Evolutionary conservation across 2,113 vertebrate species (phyloP), one percentile per base, ranked within the genome.

Genomic region (Podilymbus podiceps): DNA sequence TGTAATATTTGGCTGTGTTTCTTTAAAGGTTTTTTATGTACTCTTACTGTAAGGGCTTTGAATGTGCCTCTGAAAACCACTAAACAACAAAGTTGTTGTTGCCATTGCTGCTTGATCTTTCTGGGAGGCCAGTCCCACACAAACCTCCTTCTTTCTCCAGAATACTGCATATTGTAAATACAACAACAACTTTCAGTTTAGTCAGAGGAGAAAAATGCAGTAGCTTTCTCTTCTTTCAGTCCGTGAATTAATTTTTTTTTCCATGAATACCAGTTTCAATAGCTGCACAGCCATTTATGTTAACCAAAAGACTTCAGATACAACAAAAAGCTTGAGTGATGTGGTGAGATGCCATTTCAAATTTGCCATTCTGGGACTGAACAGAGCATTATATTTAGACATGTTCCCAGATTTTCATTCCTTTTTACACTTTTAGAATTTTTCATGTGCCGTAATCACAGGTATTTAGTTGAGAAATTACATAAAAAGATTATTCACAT

Each of bases 71-170:
- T 93, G 88, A 96, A 96, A 97, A 96, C 76, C 83, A 81, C 80
- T 68, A 84, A 95, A 97, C 95, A 97, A 96, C 93, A 89, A 95
- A 95, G 92, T 85, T 94, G 95, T 96, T 97, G 92, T 97, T 96
- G 79, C 75, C 69, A 46, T 78, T 92, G 68, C 88, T 96, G 76
- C 96, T 97, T 96, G 95, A 97, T 97, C 95, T 96, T 93, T 96
- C 96, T 96, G 94, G 96, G 95, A 96, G 95, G 94, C 73, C 90
- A 96, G 86, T 89, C 94, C 94, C 94, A 97, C 95, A 97, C 95
- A 97, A 93, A 93, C 44, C 92, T 92, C 95, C 83, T 90, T 96
- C 95, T 93, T 80, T 95, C 62, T 86, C 60, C 83, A 90, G 90
- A 96, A 94, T 87, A 85, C 83, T 90, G 90, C 92, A 72, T 90